Conservation (phyloP, 1,140 invertebrate genomes). For the Drosophila malerkotliana region DNA sequence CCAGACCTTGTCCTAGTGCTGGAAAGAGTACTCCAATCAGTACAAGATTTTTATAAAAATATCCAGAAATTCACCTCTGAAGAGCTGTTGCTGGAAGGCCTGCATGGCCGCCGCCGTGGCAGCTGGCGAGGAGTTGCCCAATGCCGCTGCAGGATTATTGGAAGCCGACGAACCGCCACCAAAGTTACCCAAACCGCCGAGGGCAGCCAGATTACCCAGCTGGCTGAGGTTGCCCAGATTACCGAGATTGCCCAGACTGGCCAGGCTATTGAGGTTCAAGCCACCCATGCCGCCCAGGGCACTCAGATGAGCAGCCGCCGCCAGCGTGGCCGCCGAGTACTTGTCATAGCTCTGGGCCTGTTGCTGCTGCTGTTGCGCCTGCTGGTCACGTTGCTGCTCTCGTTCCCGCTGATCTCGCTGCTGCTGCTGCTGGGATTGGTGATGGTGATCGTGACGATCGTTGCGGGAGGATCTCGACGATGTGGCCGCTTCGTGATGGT, state of each 20-base stretch:
- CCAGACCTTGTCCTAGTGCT: constrained; percentile 78
- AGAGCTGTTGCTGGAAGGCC: constrained; percentile 90
- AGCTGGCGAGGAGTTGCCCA: constrained; percentile 84
- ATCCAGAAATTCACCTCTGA: constrained; percentile 86
- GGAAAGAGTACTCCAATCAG: background rate
- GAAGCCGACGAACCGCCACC: constrained; percentile 85
- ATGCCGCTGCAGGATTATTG: constrained; percentile 84
- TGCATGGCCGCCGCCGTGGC: constrained; percentile 91
- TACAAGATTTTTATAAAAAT: background rate
- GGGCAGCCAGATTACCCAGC: constrained; percentile 77
- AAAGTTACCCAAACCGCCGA: constrained; percentile 77
- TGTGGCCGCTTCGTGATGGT: constrained; percentile 84
- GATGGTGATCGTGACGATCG: constrained; percentile 71
- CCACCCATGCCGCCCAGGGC: constrained; percentile 77
- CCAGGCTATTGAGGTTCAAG: constrained; percentile 72
- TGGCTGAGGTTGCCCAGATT: constrained; percentile 77
- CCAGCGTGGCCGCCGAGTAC: constrained; percentile 84
- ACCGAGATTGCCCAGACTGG: constrained; percentile 66
- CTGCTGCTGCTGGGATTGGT: constrained; percentile 83
- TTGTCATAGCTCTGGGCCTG: constrained; percentile 84
- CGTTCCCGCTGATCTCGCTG: constrained; percentile 78
- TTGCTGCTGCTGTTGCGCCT: constrained; percentile 63
- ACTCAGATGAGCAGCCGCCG: constrained; percentile 83
- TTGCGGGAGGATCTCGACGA: constrained; percentile 57
- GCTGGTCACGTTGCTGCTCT: constrained; percentile 80